Evolutionary conservation across 30 jellyfish, hydroid and myxozoan genomes (phyloP), one percentile per base, ranked within the genome.

Genomic region (Hydractinia symbiolongicarpus): DNA sequence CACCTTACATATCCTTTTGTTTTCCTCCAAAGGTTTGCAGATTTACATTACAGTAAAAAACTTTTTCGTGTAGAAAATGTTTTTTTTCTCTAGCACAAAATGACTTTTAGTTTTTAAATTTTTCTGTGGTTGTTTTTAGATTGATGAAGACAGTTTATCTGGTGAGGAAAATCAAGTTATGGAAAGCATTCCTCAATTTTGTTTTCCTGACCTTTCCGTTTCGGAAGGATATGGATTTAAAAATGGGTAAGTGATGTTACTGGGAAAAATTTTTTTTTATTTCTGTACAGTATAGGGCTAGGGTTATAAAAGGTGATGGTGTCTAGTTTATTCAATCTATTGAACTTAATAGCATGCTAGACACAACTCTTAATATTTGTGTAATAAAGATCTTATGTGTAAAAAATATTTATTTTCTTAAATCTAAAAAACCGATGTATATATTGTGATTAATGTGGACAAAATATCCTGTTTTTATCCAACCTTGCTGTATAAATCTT

Each of bases 181-280:
- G 20, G 93, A 88, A 5, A 88, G 96, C 77, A 89, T 89, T 56
- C 97, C 97, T 4, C 93, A 84, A 71, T 89, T 89, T 81, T 89
- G 97, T 76, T 89, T 89, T 73, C 97, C 97, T 49, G 87, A 89
- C 76, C 70, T 81, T 67, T 67, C 77, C 14, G 8, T 50, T 62
- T 90, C n/a, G 17, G 19, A 40, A 44, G 71, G 21, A 49, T 76
- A 52, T 76, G 75, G 74, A 6, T 64, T n/a, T 64, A 64, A 64
- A n/a, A 64, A 44, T 64, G 40, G 74, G 74, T 64, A 64, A 58
- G 15, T 13, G 15, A 58, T 58, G 69, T 58, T 30, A 30, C 44
- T 30, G 44, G 44, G 44, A 30, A 30, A 30, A 30, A 30, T 0
- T 2, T 0, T 0, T 2, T 0, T 30, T 30, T 30, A 30, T 30